Conservation (phyloP, 2,797 vertebrate genomes). For the Enteromius fasciolatus region DNA sequence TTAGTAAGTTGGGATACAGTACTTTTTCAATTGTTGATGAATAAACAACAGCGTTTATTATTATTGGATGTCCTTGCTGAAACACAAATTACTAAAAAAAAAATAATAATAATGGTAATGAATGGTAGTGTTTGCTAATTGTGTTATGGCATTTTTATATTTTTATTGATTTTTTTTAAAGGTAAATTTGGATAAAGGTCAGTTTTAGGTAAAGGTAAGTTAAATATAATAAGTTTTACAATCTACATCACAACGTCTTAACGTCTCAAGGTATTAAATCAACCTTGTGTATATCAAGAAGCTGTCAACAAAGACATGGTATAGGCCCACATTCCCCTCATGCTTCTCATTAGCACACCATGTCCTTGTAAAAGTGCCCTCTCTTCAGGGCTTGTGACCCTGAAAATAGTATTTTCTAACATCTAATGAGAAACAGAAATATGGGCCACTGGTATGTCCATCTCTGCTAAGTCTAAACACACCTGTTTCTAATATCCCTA, state of each 20-base stretch:
- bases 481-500: slow-evolving; percentile 74
- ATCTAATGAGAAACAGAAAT: slow-evolving; percentile 73
- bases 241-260: not conserved
- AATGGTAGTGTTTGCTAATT: not conserved
- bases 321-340: slow-evolving; percentile 37
- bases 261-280: not conserved
- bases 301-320: slow-evolving; percentile 3
- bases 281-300: too few species aligned
- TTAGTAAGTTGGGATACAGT: not conserved
- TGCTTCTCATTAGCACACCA: slow-evolving; percentile 55
- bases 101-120: not conserved
- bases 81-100: too few species aligned
- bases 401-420: slow-evolving; percentile 70
- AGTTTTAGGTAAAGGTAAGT: not conserved
- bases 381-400: slow-evolving; percentile 70
- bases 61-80: not conserved
- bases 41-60: not conserved
- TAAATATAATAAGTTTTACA: not conserved
- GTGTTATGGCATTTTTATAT: not conserved
- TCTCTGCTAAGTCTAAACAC: slow-evolving; percentile 62
- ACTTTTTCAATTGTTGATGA: not conserved
- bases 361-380: slow-evolving; percentile 66
- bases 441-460: slow-evolving; percentile 40
- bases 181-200: not conserved
- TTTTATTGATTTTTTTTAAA: not conserved